Evolutionary conservation across 1,140 invertebrate species (phyloP).

Genomic region (Himalopsyche phryganea): DNA sequence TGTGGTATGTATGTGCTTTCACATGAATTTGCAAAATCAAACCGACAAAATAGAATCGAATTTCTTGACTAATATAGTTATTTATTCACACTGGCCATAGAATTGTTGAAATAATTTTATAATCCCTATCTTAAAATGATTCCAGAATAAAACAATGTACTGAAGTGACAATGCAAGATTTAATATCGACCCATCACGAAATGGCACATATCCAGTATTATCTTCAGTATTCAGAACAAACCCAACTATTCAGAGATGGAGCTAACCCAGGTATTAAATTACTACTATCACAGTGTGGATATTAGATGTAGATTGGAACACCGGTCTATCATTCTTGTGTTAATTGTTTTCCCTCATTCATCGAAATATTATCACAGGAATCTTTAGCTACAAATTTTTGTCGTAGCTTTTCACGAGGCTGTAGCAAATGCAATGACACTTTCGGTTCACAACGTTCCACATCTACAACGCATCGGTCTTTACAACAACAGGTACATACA

Average conservation of each 20-base stretch:
- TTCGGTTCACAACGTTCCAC: conserved; percentile 69
- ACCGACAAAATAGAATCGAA: no score
- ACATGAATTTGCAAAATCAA: no score
- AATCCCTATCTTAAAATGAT: conserved; percentile 7
- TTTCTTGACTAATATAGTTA: no score
- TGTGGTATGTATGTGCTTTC: no score
- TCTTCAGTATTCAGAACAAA: conserved; percentile 74
- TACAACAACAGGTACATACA: conserved; percentile 59
- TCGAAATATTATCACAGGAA: no score
- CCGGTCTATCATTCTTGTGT: no score
- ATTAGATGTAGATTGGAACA: no score
- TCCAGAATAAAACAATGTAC: conserved; percentile 89
- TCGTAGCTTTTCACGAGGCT: conserved; percentile 80
- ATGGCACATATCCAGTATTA: conserved; percentile 84
- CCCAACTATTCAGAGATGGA: conserved; percentile 69
- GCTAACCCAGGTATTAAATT: conserved; percentile 76
- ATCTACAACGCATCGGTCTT: conserved; percentile 70
- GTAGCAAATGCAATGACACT: conserved; percentile 82
- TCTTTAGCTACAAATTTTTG: conserved; percentile 10
- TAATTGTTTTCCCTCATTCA: no score
- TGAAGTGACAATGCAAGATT: conserved; percentile 73
- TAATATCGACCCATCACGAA: conserved; percentile 81
- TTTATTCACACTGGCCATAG: no score
- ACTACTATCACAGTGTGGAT: no score
- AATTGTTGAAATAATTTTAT: no score